A percentile compares a stretch with the other conserved stretches of the same genome.
Conservation (phyloP, 2,888 invertebrate genomes). For the Hemaris fuciformis region DNA sequence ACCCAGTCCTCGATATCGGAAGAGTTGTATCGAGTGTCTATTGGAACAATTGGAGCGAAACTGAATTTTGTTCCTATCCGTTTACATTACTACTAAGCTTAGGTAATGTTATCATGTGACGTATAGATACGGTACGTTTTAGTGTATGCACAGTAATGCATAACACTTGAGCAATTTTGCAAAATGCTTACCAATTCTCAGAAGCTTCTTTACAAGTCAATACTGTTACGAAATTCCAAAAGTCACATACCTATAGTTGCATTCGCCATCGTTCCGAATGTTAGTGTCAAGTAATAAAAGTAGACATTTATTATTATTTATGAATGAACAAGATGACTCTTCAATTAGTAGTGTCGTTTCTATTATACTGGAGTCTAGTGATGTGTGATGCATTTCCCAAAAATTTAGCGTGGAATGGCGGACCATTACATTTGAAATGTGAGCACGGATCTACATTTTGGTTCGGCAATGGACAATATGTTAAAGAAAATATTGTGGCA, state of each 20-base stretch:
- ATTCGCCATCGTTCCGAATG: neutral
- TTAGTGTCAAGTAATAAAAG: neutral
- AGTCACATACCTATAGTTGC: neutral
- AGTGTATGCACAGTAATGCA: neutral
- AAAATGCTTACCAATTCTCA: slow-evolving; percentile 1
- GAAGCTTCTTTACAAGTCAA: neutral
- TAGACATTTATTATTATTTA: neutral
- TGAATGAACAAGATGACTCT: neutral
- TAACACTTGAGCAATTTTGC: slow-evolving; percentile 5
- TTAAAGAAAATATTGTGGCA: slow-evolving; percentile 82
- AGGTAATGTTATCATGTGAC: neutral
- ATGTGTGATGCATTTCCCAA: slow-evolving; percentile 39
- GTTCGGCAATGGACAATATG: slow-evolving; percentile 74
- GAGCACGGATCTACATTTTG: slow-evolving; percentile 74
- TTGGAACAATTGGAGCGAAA: slow-evolving; percentile 83
- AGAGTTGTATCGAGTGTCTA: slow-evolving; percentile 83
- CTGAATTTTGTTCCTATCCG: slow-evolving; percentile 54
- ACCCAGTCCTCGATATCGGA: slow-evolving; percentile 86
- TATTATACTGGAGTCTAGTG: neutral
- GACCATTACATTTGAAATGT: slow-evolving; percentile 67
- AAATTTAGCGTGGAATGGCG: slow-evolving; percentile 70
- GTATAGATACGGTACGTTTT: neutral
- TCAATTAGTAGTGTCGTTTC: neutral
- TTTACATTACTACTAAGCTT: slow-evolving; percentile 31
- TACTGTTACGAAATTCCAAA: neutral